A percentile compares a stretch with the other conserved stretches of the same genome.
Conservation (phyloP, 2,888 invertebrate genomes). For the Herminia tarsipennalis region DNA sequence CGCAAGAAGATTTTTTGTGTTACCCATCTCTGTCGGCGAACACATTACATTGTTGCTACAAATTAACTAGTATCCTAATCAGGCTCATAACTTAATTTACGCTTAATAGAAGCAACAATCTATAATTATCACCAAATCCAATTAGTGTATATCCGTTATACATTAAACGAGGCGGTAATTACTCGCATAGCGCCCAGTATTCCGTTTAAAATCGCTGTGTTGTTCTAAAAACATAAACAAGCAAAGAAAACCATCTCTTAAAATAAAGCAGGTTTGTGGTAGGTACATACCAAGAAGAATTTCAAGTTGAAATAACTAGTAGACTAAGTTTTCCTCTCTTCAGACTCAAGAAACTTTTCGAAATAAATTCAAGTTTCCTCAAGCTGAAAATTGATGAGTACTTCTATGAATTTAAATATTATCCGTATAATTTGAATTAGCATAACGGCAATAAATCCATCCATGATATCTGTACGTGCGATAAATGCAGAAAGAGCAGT, state of each 20-base stretch:
- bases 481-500: slow-evolving; percentile 15
- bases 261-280: slow-evolving; percentile 50
- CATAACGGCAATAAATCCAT: slow-evolving; percentile 24
- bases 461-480: slow-evolving; percentile 7
- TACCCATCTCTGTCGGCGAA: too few relatives aligned
- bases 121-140: background rate
- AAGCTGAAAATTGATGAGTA: slow-evolving; percentile 63
- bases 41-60: too few relatives aligned
- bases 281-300: slow-evolving; percentile 46
- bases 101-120: too few relatives aligned
- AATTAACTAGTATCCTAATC: too few relatives aligned
- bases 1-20: too few relatives aligned
- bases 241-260: slow-evolving; percentile 54
- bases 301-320: slow-evolving; percentile 67
- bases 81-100: too few relatives aligned
- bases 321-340: slow-evolving; percentile 60
- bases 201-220: background rate
- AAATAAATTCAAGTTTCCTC: slow-evolving; percentile 66
- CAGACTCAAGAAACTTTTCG: slow-evolving; percentile 56
- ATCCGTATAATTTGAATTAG: slow-evolving; percentile 33
- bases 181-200: too few relatives aligned
- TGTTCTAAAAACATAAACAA: background rate
- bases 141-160: background rate
- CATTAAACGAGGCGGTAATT: too few relatives aligned
- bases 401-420: slow-evolving; percentile 51